Evolutionary conservation across 2,113 vertebrate genomes (phyloP), one percentile per base, ranked within the genome.

Genomic region (Hiodon tergisus): DNA sequence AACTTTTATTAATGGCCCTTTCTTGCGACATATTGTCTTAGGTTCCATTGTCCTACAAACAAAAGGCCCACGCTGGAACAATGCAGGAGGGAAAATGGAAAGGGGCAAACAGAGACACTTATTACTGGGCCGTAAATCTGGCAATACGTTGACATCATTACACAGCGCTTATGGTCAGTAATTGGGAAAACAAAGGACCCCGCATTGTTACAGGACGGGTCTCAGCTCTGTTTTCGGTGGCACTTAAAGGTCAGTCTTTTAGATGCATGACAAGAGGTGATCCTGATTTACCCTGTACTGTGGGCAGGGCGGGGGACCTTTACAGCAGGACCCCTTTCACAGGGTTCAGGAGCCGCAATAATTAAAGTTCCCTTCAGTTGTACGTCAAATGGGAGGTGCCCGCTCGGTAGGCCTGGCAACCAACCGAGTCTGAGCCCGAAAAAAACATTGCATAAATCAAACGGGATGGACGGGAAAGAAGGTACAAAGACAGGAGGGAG

Each of bases 81-180:
- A 86, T 89, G 85, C 85, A 55, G 82, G 85, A 83, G 81, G 85
- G 88, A 84, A 83, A 83, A 83, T 83, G 86, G 80, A 83, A 73
- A 83, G 67, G 80, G 67, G 50, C 83, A 70, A 81, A 54, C 81
- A 85, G 84, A 81, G 71, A 89, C 80, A 84, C 78, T 90, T 86
- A 89, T 87, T 87, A 87, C 86, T 83, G 83, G 88, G 88, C 87
- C 91, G 91, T 96, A 95, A 95, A 97, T 94, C 91, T 91, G 89
- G 91, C 92, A 85, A 93, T 93, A 93, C 92, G 91, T 94, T 94
- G 93, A 95, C 94, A 93, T 94, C 94, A 91, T 95, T 93, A 92
- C 93, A 87, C 88, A 92, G 90, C 90, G 89, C 93, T 95, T 93
- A 92, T 89, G 88, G 86, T 86, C 88, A 81, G 85, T 91, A 86